Conservation (phyloP, 2,797 vertebrate species). For the Falco cherrug region DNA sequence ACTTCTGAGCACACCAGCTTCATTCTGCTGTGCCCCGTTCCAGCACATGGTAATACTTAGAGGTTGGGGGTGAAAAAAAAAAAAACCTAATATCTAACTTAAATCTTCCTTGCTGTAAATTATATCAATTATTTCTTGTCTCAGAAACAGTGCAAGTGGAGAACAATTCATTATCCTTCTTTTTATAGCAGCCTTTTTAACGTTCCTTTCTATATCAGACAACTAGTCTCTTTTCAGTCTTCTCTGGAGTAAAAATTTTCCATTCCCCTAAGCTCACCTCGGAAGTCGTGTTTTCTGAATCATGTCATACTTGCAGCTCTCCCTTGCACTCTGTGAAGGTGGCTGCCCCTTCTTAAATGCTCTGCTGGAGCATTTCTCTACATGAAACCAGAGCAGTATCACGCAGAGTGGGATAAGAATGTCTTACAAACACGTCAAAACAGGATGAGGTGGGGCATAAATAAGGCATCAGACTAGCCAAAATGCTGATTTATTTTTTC, state of each 20-base stretch:
- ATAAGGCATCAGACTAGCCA: neutral
- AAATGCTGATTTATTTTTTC: neutral
- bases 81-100: neutral
- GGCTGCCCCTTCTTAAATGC: slow-evolving; percentile 1
- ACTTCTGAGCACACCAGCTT: neutral
- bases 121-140: slow-evolving; percentile 49
- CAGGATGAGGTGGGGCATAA: neutral
- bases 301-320: neutral
- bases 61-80: neutral
- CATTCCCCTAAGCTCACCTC: neutral
- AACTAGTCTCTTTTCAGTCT: neutral
- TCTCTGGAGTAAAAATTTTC: slow-evolving; percentile 8
- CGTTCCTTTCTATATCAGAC: neutral
- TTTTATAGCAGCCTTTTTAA: slow-evolving; percentile 55
- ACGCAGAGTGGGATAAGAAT: neutral
- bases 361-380: neutral
- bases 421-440: neutral
- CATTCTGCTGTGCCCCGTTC: neutral
- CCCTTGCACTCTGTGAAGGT: neutral
- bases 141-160: slow-evolving; percentile 28
- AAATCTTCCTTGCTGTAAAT: slow-evolving; percentile 36
- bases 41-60: neutral
- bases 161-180: slow-evolving; percentile 52
- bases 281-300: neutral
- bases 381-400: neutral